Evolutionary conservation across 2,113 vertebrate genomes (phyloP).

Genomic region (Grus americana): DNA sequence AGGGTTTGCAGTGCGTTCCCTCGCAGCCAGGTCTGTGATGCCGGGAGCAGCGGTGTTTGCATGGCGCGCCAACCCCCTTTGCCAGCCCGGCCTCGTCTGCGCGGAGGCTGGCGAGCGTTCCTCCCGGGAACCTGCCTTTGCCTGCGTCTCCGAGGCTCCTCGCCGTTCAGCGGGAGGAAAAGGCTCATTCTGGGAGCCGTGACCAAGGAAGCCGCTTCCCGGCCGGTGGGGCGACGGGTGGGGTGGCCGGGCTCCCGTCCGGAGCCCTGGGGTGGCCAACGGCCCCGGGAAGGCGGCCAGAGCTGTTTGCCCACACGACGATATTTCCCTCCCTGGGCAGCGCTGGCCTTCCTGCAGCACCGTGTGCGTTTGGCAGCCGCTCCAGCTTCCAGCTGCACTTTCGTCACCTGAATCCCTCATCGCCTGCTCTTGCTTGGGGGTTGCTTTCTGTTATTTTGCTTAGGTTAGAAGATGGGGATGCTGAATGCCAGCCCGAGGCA

Average conservation of each 20-base stretch:
- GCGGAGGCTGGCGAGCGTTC: fast-evolving
- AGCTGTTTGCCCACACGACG: neutral
- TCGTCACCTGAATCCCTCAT: slow-evolving; percentile 31
- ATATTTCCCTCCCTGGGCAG: neutral
- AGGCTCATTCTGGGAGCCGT: neutral
- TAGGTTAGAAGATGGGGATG: neutral
- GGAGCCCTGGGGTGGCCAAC: neutral
- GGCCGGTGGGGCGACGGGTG: no score
- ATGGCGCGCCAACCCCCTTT: neutral
- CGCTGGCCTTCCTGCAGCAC: neutral
- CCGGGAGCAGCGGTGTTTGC: neutral
- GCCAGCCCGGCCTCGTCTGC: neutral
- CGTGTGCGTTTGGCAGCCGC: neutral
- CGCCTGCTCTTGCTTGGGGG: neutral
- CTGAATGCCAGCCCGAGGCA: neutral
- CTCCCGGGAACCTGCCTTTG: no score
- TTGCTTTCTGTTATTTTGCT: slow-evolving; percentile 1
- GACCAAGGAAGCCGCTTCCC: neutral
- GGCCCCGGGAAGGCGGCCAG: neutral
- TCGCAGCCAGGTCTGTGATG: neutral
- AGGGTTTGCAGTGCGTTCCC: neutral
- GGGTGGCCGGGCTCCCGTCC: neutral
- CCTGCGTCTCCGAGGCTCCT: neutral
- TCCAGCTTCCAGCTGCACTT: slow-evolving; percentile 36
- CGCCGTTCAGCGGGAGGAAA: fast-evolving